Percentiles rank a stretch among this genome's conserved stretches.
Conservation (phyloP, 2,113 vertebrate genomes). For the Dicrurus megarhynchus region DNA sequence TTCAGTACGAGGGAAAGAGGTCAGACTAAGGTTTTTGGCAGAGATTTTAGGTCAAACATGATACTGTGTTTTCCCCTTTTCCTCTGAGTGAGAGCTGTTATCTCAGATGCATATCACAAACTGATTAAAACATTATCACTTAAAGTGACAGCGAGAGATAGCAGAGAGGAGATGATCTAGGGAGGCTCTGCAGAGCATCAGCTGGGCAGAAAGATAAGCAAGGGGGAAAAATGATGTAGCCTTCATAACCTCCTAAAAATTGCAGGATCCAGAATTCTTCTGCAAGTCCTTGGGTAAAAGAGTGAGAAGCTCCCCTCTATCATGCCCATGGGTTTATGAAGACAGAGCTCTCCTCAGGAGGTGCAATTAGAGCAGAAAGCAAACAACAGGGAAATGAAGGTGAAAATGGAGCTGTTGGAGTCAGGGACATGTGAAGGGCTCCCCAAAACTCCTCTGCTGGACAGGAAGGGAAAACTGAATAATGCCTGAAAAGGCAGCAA, state of each 20-base stretch:
- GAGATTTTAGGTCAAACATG: neutral
- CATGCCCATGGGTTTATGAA: neutral
- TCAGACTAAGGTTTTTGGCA: neutral
- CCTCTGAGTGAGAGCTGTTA: neutral
- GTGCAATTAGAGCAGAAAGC: neutral
- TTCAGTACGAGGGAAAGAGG: neutral
- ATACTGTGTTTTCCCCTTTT: neutral
- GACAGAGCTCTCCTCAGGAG: neutral
- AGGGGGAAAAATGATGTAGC: neutral
- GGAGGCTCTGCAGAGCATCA: neutral
- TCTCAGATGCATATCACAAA: neutral
- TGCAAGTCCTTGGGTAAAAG: neutral
- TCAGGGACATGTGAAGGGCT: accelerated
- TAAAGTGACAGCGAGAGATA: neutral
- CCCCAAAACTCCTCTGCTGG: neutral
- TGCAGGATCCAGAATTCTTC: neutral
- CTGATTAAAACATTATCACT: slow-evolving; percentile 1
- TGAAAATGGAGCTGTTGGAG: neutral
- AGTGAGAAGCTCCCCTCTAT: neutral
- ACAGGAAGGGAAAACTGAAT: neutral
- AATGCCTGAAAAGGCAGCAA: neutral
- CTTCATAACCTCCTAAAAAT: neutral
- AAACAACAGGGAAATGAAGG: neutral
- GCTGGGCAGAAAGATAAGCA: neutral
- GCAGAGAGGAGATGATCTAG: neutral